A percentile compares a stretch with the other conserved stretches of the same genome.
These are phyloP conservation scores for Aphyosemion australe DNA, from an alignment of 2,113 vertebrate species.

Conservation along the genomic window DNA sequence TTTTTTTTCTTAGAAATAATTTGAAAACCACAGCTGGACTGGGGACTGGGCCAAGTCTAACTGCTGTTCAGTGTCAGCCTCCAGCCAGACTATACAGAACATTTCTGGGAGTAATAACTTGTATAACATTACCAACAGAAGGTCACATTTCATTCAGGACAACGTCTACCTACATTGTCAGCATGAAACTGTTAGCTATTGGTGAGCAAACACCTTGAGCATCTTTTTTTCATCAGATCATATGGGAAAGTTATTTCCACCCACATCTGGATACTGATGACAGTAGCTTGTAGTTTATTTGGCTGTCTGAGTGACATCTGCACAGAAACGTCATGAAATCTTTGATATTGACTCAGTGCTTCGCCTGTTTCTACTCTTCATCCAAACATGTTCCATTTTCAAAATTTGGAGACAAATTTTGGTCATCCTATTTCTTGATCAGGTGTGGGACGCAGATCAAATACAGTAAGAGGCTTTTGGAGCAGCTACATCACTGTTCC, in stretches of 20 bases:
- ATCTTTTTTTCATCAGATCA: conserved; percentile 36
- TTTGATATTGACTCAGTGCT: too few relatives aligned
- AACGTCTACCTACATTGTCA: conserved; percentile 48
- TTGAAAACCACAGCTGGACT: conserved; percentile 20
- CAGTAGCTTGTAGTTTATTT: conserved; percentile 29
- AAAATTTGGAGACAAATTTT: conserved; percentile 22
- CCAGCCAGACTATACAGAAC: conserved; percentile 26
- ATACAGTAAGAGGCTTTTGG: conserved; percentile 4
- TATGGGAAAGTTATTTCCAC: conserved; percentile 40
- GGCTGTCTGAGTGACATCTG: conserved; percentile 31
- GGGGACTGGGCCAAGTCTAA: conserved; percentile 11
- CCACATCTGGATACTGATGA: conserved; percentile 41
- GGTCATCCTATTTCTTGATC: conserved; percentile 34
- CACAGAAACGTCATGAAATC: conserved; percentile 40
- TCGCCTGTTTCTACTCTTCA: too few relatives aligned
- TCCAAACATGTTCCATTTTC: conserved; percentile 24
- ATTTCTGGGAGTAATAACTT: conserved; percentile 55
- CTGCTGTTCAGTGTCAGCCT: conserved; percentile 21
- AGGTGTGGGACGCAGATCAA: conserved; percentile 6
- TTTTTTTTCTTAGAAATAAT: conserved; percentile 13
- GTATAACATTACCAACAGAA: conserved; percentile 45
- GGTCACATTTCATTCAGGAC: conserved; percentile 51
- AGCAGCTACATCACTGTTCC: conserved; percentile 8
- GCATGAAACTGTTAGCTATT: conserved; percentile 67
- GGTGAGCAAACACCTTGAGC: conserved; percentile 39